Conservation (phyloP, 2,797 vertebrate genomes). For the Gallinago solitaria region DNA sequence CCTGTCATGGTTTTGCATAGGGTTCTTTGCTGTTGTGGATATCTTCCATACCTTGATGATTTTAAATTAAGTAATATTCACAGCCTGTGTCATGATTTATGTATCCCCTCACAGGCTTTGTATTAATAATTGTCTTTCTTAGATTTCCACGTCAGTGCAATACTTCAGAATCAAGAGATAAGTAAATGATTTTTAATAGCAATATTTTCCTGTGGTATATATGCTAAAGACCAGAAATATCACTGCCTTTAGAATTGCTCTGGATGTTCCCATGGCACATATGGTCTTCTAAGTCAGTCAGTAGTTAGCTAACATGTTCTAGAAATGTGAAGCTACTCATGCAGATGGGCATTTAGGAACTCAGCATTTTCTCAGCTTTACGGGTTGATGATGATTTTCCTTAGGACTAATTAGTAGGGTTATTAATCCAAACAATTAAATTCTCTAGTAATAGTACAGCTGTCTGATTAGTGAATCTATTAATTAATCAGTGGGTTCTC, state of each 20-base stretch:
- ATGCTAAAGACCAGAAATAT: background rate
- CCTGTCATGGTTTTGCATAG: background rate
- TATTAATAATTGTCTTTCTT: background rate
- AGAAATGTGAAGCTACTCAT: constrained; percentile 29
- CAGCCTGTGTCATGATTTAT: background rate
- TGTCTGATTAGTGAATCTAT: constrained; percentile 75
- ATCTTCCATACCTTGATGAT: background rate
- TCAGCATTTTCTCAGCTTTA: constrained; percentile 51
- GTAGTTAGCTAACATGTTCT: background rate
- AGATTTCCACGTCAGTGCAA: background rate
- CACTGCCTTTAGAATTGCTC: background rate
- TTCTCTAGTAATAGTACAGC: constrained; percentile 70
- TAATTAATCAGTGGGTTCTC: constrained; percentile 76
- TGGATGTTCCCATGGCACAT: background rate
- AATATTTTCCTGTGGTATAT: background rate
- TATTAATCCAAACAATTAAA: constrained; percentile 80
- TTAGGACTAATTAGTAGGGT: constrained; percentile 76
- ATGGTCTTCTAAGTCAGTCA: background rate
- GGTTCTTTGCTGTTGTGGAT: background rate
- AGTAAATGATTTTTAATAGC: background rate
- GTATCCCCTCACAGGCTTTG: background rate
- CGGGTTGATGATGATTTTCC: constrained; percentile 68
- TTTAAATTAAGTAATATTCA: background rate
- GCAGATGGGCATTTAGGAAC: constrained; percentile 57
- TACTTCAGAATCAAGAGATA: background rate